These are phyloP conservation scores for Lates calcarifer DNA, from an alignment of 2,113 vertebrate genomes.

Conservation along the genomic window DNA sequence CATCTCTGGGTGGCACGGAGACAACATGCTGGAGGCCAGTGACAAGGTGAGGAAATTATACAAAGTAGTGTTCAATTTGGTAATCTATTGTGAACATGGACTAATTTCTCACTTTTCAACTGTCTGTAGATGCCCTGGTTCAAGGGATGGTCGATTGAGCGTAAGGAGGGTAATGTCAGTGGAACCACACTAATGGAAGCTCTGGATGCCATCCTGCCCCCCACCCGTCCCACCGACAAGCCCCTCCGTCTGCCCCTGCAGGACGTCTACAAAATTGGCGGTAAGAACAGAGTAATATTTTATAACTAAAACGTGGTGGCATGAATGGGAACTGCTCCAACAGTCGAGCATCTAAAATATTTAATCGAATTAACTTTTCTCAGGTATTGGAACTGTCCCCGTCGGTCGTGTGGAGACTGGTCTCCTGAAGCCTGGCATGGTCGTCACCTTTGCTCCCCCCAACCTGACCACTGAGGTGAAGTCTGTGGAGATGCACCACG, in stretches of 20 bases:
- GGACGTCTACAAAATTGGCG: constrained; percentile 89
- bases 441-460: constrained; percentile 86
- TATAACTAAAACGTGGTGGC: background rate
- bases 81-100: too few species aligned
- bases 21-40: constrained; percentile 87
- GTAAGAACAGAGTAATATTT: constrained; percentile 54
- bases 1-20: constrained; percentile 87
- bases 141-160: constrained; percentile 87
- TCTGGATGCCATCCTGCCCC: constrained; percentile 84
- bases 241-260: constrained; percentile 86
- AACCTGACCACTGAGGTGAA: constrained; percentile 87
- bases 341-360: background rate
- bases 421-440: constrained; percentile 82
- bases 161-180: constrained; percentile 81
- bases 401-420: constrained; percentile 88
- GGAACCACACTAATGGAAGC: constrained; percentile 83
- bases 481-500: constrained; percentile 89
- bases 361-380: background rate
- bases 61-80: accelerated
- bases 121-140: constrained; percentile 83
- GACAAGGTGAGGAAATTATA: constrained; percentile 66
- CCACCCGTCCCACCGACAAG: constrained; percentile 83
- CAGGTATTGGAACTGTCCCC: constrained; percentile 87
- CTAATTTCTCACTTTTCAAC: accelerated
- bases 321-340: background rate